Conservation (phyloP, 92 coral and sea anemone species). For the Parazoanthus darwini region DNA sequence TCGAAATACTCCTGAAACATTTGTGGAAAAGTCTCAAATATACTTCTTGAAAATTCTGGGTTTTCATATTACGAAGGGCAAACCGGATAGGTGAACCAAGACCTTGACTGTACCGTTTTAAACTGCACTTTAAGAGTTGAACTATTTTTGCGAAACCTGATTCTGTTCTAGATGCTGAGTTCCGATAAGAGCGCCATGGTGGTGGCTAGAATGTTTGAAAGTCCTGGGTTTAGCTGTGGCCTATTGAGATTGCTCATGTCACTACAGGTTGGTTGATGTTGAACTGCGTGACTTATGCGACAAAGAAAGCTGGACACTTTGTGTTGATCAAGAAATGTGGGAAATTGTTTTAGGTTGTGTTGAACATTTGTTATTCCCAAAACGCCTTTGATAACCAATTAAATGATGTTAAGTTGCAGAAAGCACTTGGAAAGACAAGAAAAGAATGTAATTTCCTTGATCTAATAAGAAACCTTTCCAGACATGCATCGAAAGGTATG, state of each 20-base stretch:
- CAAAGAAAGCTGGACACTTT: neutral
- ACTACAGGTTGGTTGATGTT: conserved; percentile 73
- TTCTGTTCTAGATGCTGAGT: conserved; percentile 55
- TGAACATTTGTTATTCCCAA: neutral
- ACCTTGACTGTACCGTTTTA: neutral
- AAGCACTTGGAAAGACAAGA: conserved; percentile 53
- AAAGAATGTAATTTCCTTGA: conserved; percentile 47
- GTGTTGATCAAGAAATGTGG: neutral
- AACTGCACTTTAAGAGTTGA: neutral
- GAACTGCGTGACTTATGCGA: neutral
- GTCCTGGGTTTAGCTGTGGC: conserved; percentile 71
- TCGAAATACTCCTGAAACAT: too few species aligned
- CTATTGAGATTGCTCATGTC: conserved; percentile 78
- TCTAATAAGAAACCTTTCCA: conserved; percentile 59
- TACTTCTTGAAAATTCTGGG: too few species aligned
- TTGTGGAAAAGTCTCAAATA: too few species aligned
- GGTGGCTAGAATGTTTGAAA: conserved; percentile 54
- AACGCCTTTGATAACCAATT: neutral
- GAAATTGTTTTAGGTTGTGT: neutral
- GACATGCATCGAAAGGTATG: conserved; percentile 56
- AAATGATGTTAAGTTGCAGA: conserved; percentile 35
- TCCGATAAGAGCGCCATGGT: conserved; percentile 53
- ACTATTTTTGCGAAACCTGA: neutral
- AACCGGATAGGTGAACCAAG: too few species aligned
- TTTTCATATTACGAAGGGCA: too few species aligned